These are phyloP conservation scores for Hyperoplus immaculatus DNA, from an alignment of 2,797 vertebrate species.

Conservation along the genomic window DNA sequence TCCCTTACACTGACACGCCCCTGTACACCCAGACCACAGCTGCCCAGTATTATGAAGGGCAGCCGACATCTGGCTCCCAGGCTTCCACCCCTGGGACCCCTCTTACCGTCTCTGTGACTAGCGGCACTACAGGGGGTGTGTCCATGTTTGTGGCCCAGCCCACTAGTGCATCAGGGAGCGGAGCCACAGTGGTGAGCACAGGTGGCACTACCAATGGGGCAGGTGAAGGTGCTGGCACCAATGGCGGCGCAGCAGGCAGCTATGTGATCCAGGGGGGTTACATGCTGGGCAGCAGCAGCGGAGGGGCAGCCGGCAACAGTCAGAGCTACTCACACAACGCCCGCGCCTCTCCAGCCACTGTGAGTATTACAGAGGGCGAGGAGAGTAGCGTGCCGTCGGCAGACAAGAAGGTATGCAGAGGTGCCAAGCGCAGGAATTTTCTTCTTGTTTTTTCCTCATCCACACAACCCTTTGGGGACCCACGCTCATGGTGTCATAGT, in stretches of 20 bases:
- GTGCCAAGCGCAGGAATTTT: constrained; percentile 77
- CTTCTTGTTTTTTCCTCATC: constrained; percentile 76
- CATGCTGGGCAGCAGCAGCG: constrained; percentile 88
- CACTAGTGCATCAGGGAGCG: constrained; percentile 79
- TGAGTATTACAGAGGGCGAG: constrained; percentile 92
- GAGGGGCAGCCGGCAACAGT: constrained; percentile 79
- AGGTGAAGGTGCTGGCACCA: constrained; percentile 82
- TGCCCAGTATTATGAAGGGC: constrained; percentile 90
- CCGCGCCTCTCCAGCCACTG: constrained; percentile 94
- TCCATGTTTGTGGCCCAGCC: constrained; percentile 95
- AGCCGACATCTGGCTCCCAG: constrained; percentile 86
- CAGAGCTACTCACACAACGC: constrained; percentile 93
- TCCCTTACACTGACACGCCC: constrained; percentile 90
- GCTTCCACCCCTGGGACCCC: constrained; percentile 90
- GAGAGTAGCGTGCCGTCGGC: constrained; percentile 90
- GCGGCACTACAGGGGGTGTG: constrained; percentile 82
- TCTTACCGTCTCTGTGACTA: constrained; percentile 87
- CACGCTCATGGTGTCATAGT: constrained; percentile 79
- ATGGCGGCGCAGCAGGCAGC: constrained; percentile 85
- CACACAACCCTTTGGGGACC: constrained; percentile 60
- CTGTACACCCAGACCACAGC: constrained; percentile 90
- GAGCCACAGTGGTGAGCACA: constrained; percentile 86
- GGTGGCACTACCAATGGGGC: constrained; percentile 85
- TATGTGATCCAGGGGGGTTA: constrained; percentile 96
- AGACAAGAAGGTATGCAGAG: constrained; percentile 91